Conservation (phyloP, 2,113 vertebrate genomes). For the Oryzias javanicus region DNA sequence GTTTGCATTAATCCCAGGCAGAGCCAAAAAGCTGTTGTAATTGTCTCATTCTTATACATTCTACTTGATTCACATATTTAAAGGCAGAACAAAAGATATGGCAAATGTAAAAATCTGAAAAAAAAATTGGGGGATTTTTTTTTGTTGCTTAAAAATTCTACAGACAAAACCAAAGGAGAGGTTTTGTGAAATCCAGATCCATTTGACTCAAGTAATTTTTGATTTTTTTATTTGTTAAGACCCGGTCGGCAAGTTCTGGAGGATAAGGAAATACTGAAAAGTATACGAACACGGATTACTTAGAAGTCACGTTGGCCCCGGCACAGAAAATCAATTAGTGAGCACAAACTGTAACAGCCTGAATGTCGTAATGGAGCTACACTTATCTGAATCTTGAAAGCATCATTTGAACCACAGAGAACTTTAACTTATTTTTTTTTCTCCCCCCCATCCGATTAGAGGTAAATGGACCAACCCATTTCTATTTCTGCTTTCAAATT, state of each 20-base stretch:
- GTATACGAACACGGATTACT: constrained; percentile 11
- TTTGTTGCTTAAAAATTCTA: constrained; percentile 3
- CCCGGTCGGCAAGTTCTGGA: not conserved
- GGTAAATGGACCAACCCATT: not conserved
- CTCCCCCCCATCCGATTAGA: constrained; percentile 13
- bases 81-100: constrained; percentile 2
- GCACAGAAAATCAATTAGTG: constrained; percentile 26
- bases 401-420: constrained; percentile 7
- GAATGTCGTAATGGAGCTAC: constrained; percentile 13
- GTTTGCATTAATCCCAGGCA: constrained; percentile 11
- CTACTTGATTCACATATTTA: not conserved
- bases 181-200: not conserved
- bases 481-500: not conserved
- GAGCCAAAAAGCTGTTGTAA: constrained; percentile 6
- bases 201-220: not conserved
- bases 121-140: not conserved
- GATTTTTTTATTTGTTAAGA: constrained; percentile 7
- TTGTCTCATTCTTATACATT: constrained; percentile 5
- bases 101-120: not conserved
- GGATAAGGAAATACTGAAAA: constrained; percentile 17
- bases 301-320: constrained; percentile 2
- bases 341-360: constrained; percentile 16
- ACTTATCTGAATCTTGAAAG: constrained; percentile 23
- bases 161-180: not conserved
- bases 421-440: constrained; percentile 7